These are phyloP conservation scores for Poecile montanus DNA, from an alignment of 2,797 vertebrate genomes.

Conservation along the genomic window DNA sequence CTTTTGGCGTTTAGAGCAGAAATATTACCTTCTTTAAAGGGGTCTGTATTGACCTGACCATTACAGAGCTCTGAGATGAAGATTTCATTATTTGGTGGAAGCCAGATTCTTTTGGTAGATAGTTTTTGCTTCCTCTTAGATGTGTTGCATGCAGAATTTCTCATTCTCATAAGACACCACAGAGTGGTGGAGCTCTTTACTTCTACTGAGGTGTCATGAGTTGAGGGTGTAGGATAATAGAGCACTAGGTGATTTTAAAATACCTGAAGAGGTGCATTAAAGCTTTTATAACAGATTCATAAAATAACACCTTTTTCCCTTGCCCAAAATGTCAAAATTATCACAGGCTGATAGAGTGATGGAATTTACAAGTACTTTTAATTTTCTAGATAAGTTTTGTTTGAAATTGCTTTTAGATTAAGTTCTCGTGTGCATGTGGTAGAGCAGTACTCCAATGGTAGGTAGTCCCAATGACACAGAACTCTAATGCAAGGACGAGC, in stretches of 20 bases:
- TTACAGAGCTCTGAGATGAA: neutral
- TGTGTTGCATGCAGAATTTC: neutral
- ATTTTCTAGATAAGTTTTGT: neutral
- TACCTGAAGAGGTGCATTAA: neutral
- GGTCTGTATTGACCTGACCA: rapidly evolving
- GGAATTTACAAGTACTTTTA: neutral
- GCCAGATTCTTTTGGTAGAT: neutral
- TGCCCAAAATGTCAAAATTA: neutral
- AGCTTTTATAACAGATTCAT: neutral
- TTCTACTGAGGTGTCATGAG: neutral
- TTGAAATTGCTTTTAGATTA: neutral
- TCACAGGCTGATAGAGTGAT: neutral
- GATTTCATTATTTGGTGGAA: neutral
- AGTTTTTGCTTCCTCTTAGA: neutral
- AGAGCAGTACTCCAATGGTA: neutral
- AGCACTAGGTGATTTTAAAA: neutral
- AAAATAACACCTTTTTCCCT: neutral
- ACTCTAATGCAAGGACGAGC: neutral
- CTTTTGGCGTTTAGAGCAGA: neutral
- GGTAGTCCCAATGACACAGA: neutral
- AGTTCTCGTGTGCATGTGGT: neutral
- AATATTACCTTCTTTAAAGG: neutral
- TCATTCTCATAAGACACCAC: neutral
- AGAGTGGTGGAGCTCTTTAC: neutral
- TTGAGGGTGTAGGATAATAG: neutral